Evolutionary conservation across 2,113 vertebrate genomes (phyloP).

Genomic region (Osmerus eperlanus): DNA sequence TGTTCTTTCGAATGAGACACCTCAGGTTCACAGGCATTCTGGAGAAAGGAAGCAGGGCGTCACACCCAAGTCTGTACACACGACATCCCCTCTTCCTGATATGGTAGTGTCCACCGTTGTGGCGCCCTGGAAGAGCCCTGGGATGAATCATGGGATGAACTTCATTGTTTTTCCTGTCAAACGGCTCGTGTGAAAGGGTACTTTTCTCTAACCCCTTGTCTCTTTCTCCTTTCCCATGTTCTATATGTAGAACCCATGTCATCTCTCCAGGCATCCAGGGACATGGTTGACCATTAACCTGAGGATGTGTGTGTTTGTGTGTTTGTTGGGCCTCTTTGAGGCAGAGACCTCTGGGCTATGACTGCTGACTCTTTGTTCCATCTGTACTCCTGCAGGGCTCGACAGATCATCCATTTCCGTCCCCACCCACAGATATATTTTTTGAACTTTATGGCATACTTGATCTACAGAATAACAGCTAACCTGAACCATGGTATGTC

Average conservation of each 20-base stretch:
- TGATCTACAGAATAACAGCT: neutral
- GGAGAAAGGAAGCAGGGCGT: conserved; percentile 56
- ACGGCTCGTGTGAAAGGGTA: conserved; percentile 37
- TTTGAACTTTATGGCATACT: neutral
- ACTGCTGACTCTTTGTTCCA: conserved; percentile 3
- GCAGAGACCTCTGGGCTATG: conserved; percentile 3
- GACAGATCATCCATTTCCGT: neutral
- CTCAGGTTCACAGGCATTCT: conserved; percentile 1
- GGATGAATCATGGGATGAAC: conserved; percentile 65
- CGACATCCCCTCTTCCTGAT: conserved; percentile 46
- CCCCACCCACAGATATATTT: neutral
- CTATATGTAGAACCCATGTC: conserved; percentile 46
- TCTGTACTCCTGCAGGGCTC: neutral
- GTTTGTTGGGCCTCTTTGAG: too few species aligned
- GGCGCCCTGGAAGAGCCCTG: conserved; percentile 56
- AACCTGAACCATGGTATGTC: neutral
- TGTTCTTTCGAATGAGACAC: conserved; percentile 33
- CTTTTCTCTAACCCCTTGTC: conserved; percentile 43
- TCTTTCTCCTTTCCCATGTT: conserved; percentile 57
- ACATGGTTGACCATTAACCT: conserved; percentile 47
- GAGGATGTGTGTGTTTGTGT: conserved; percentile 31
- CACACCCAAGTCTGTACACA: conserved; percentile 25
- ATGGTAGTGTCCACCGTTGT: conserved; percentile 20
- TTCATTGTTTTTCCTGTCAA: conserved; percentile 65
- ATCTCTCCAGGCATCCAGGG: conserved; percentile 39